A percentile compares a stretch with the other conserved stretches of the same genome.
phyloP scores from a whole-genome alignment of 1,140 invertebrate genomes.

The Leucophenga varia region DNA sequence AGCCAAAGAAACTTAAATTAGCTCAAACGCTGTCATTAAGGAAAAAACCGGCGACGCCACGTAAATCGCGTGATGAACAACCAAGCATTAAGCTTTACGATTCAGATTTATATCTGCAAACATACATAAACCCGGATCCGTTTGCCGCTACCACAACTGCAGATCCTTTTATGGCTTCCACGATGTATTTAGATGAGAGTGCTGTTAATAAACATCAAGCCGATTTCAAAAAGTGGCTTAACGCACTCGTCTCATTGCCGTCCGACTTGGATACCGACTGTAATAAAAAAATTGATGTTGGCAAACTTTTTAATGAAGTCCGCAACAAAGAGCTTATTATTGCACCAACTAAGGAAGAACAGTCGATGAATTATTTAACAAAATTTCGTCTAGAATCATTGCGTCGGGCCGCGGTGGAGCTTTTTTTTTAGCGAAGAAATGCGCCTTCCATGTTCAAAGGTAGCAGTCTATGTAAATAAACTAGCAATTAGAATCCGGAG shows the following conservation, averaged over 20 bases:
- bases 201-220: slow-evolving; percentile 78
- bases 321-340: slow-evolving; percentile 65
- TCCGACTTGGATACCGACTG: slow-evolving; percentile 67
- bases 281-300: slow-evolving; percentile 68
- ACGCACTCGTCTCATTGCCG: slow-evolving; percentile 80
- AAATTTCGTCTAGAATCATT: slow-evolving; percentile 67
- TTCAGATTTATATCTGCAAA: slow-evolving; percentile 41
- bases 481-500: slow-evolving; percentile 66
- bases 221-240: slow-evolving; percentile 85
- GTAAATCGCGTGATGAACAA: slow-evolving; percentile 15
- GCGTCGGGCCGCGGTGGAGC: slow-evolving; percentile 63
- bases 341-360: slow-evolving; percentile 69
- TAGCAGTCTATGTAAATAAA: slow-evolving; percentile 65
- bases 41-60: slow-evolving; percentile 32
- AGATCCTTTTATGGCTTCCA: slow-evolving; percentile 69
- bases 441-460: slow-evolving; percentile 62
- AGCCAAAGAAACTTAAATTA: slow-evolving; percentile 42
- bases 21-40: slow-evolving; percentile 32
- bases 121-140: slow-evolving; percentile 60
- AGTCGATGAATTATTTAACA: slow-evolving; percentile 67
- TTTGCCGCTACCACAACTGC: slow-evolving; percentile 64
- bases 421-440: slow-evolving; percentile 65
- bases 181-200: slow-evolving; percentile 75
- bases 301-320: slow-evolving; percentile 71
- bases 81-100: slow-evolving; percentile 40